Conservation (phyloP, 2,113 vertebrate genomes). For the Asarcornis scutulata region DNA sequence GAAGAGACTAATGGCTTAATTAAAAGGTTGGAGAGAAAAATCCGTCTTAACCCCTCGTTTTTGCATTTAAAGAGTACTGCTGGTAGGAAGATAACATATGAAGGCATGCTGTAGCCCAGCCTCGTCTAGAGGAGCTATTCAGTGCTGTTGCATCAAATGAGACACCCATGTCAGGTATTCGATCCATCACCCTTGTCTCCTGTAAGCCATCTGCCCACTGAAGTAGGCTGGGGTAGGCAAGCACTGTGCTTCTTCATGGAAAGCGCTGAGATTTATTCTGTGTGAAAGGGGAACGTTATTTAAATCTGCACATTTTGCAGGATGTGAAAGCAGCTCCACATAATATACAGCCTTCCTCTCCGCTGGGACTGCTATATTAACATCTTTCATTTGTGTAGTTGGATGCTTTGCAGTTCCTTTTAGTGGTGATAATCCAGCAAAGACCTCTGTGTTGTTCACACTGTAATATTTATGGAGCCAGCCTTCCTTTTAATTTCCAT, state of each 20-base stretch:
- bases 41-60: neutral
- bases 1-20: conserved; percentile 62
- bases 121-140: neutral
- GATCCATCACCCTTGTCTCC: neutral
- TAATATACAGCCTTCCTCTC: conserved; percentile 28
- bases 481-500: conserved; percentile 39
- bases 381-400: conserved; percentile 54
- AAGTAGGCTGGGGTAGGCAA: neutral
- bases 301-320: conserved; percentile 31
- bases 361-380: conserved; percentile 44
- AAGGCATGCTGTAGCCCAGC: neutral
- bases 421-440: conserved; percentile 56
- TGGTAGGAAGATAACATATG: neutral
- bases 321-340: neutral
- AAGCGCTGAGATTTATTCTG: neutral
- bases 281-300: neutral
- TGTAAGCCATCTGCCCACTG: neutral
- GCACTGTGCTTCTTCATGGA: rapidly evolving
- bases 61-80: neutral
- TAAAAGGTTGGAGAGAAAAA: conserved; percentile 44
- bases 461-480: conserved; percentile 58
- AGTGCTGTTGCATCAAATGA: neutral
- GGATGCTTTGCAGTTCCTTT: conserved; percentile 59
- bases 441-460: conserved; percentile 44
- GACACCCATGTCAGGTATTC: neutral